These are phyloP conservation scores for Danio choprae DNA, from an alignment of 2,797 vertebrate species.

Conservation along the genomic window DNA sequence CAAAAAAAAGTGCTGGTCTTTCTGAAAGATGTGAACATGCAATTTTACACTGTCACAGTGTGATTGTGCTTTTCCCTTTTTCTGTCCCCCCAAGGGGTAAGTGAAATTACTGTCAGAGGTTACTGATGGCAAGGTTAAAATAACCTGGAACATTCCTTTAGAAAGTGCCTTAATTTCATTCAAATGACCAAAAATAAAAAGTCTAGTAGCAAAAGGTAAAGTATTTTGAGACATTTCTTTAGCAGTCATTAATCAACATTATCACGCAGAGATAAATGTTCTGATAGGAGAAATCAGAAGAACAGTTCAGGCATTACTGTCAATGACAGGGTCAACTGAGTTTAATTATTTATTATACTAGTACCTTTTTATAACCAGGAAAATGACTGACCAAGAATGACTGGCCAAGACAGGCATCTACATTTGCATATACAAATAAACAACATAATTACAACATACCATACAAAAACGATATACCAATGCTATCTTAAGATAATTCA, in stretches of 20 bases:
- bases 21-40: neutral
- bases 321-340: constrained; percentile 59
- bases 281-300: constrained; percentile 49
- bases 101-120: neutral
- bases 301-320: constrained; percentile 65
- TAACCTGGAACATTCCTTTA: neutral
- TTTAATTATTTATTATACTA: neutral
- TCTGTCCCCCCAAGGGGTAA: neutral
- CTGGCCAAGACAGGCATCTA: no score
- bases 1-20: neutral
- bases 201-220: neutral
- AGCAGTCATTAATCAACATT: constrained; percentile 63
- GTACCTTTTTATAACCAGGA: no score
- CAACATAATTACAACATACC: no score
- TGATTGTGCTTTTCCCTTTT: neutral
- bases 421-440: no score
- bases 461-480: no score
- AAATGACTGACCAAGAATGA: no score
- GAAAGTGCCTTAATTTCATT: neutral
- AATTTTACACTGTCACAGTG: neutral
- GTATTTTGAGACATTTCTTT: constrained; percentile 25
- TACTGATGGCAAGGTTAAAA: neutral
- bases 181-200: neutral
- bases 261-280: constrained; percentile 65
- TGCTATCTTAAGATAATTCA: no score